Evolutionary conservation across 2,797 vertebrate genomes (phyloP).

Genomic region (Momotus momota): DNA sequence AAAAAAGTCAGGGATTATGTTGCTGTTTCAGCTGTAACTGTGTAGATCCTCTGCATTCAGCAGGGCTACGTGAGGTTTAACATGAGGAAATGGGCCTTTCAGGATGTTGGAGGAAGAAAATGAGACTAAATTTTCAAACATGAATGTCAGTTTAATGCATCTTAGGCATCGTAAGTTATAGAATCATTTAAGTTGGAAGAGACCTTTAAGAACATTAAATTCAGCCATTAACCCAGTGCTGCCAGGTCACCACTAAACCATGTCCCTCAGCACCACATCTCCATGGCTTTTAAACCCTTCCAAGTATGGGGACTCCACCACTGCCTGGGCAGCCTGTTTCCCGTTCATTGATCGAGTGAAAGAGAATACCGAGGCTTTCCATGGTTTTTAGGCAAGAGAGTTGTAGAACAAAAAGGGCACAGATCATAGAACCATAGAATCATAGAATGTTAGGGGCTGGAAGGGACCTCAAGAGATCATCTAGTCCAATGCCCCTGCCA

Average conservation of each 20-base stretch:
- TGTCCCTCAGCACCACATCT: background rate
- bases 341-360: background rate
- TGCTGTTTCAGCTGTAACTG: background rate
- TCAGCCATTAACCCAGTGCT: background rate
- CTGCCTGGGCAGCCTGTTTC: background rate
- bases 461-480: too few species aligned
- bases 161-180: background rate
- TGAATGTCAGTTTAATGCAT: background rate
- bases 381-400: background rate
- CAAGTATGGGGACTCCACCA: background rate
- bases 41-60: background rate
- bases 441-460: too few species aligned
- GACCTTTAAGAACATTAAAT: background rate
- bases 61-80: fast-evolving
- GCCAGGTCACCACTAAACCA: background rate
- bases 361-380: background rate
- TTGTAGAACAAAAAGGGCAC: background rate
- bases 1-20: background rate
- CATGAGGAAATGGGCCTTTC: background rate
- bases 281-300: background rate
- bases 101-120: background rate
- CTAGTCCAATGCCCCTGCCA: too few species aligned
- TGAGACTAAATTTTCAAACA: background rate
- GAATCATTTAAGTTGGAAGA: background rate
- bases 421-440: background rate